phyloP scores from a whole-genome alignment of 2,113 vertebrate genomes.

The Tringa solitaria region DNA sequence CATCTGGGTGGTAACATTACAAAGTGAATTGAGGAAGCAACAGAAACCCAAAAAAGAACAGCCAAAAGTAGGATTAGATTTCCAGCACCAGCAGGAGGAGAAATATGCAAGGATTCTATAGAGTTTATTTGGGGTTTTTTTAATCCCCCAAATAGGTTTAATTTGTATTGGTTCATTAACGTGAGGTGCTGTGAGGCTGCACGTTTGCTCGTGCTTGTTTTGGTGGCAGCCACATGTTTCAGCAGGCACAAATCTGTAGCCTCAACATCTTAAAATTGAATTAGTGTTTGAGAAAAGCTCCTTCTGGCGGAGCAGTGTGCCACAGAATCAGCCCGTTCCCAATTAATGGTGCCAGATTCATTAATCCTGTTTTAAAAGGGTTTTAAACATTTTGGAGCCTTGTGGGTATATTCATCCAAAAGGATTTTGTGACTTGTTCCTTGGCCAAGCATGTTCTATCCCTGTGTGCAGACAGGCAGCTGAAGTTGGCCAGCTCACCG shows the following conservation, averaged over 20 bases:
- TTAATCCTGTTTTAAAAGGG: not conserved
- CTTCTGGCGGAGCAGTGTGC: not conserved
- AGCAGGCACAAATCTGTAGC: not conserved
- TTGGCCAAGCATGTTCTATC: not conserved
- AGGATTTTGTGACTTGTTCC: not conserved
- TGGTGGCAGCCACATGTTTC: not conserved
- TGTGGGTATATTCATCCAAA: not conserved
- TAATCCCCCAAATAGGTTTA: not conserved
- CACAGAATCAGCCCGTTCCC: not conserved
- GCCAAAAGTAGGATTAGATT: not conserved
- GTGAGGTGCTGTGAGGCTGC: not conserved
- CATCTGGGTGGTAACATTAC: not conserved
- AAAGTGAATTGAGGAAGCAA: not conserved
- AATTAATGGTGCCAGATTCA: not conserved
- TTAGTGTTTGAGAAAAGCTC: not conserved
- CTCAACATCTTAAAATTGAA: not conserved
- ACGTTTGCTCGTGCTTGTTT: rapidly evolving
- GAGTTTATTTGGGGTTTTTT: not conserved
- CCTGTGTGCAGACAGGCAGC: not conserved
- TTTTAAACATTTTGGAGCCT: not conserved
- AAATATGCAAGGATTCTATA: not conserved
- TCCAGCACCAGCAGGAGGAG: not conserved
- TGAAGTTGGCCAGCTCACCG: not conserved
- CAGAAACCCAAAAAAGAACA: not conserved
- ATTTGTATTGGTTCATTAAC: not conserved